Base-by-base conservation (phyloP, 2,888 invertebrate species). In the Orchestes rusci region DNA sequence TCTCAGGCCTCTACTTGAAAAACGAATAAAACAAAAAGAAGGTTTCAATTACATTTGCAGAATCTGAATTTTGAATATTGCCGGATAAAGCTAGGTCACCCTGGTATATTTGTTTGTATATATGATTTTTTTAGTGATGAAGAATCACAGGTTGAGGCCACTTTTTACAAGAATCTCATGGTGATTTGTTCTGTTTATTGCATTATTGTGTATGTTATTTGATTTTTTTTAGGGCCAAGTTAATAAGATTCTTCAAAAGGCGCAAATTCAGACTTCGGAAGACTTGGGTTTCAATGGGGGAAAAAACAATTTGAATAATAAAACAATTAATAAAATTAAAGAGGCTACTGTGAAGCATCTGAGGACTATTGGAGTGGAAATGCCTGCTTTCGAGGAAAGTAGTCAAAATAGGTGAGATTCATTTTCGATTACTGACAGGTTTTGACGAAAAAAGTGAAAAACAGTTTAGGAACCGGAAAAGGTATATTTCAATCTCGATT, bases 101-200 rank as follows among this genome's bases (percentile, higher is more conserved):
- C n/a, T n/a, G n/a, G n/a, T n/a, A n/a, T n/a, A n/a, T n/a, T n/a
- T n/a, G n/a, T n/a, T n/a, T n/a, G n/a, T n/a, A n/a, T n/a, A n/a
- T n/a, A n/a, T n/a, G n/a, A n/a, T n/a, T n/a, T 58, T 68, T 73
- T 72, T 34, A 76, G 76, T 39, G 74, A 75, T 53, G 74, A 73
- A 34, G 64, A 67, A 2, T 73, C 75, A 17, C 76, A 77, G 62
- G 72, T 79, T 54, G 81, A 81, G 50, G 79, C 79, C 75, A 82
- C 81, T 3, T 78, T 83, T 62, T 83, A 82, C 57, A 77, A 80
- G 57, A 82, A 82, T 70, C 77, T 83, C 45, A 75, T 84, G 73
- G 79, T 78, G 66, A 68, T 63, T 57, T 5, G 28, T 27, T n/a
- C n/a, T n/a, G 29, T 17, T 29, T 5, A 17, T 10, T 16, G 16